Base-by-base conservation (phyloP, 1,140 invertebrate genomes). In the Calliopsis andreniformis region DNA sequence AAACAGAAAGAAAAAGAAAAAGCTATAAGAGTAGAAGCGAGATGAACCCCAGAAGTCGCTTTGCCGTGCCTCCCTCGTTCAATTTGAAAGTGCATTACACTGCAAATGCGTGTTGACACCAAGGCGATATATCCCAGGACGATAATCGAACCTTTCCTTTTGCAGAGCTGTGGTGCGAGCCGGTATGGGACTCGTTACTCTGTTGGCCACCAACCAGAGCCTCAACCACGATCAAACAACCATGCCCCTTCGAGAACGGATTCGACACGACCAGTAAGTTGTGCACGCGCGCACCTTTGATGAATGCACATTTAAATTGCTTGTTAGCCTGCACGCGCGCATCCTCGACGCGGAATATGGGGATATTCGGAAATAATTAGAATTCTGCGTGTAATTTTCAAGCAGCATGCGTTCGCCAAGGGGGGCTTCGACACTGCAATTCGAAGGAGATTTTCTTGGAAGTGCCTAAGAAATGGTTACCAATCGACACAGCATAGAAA, bases 171-270 rank as follows among this genome's bases (percentile, higher is more conserved):
- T 95, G 94, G 89, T 96, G 96, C 89, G 93, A 94, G 76, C 94
- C 94, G 83, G 95, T 94, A 7, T 96, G 94, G 93, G 96, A 97
- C 88, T 93, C 92, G 10, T 93, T 95, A 63, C 92, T 96, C 3
- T 97, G 96, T 86, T 97, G 96, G 96, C 95, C 95, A 8, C 94
- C 95, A 1, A 96, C 95, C 8, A 93, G 92, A 75, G 94, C 94
- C 4, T 94, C 94, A 3, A 92, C 92, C 1, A 92, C 93, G 2
- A 93, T 93, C 12, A 93, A 90, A 45, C 93, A 95, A 84, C 93
- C 93, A 82, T 97, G 96, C 89, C 96, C 96, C 1, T 90, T 92
- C 10, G 92, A 93, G 47, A 95, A 95, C 73, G 96, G 96, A 55
- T 92, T 95, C 59, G 95, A 96, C 85, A 92, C 94, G 16, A 94